A percentile compares a stretch with the other conserved stretches of the same genome.
Evolutionary conservation across 2,888 invertebrate genomes (phyloP).

Genomic region (Athalia cordata): DNA sequence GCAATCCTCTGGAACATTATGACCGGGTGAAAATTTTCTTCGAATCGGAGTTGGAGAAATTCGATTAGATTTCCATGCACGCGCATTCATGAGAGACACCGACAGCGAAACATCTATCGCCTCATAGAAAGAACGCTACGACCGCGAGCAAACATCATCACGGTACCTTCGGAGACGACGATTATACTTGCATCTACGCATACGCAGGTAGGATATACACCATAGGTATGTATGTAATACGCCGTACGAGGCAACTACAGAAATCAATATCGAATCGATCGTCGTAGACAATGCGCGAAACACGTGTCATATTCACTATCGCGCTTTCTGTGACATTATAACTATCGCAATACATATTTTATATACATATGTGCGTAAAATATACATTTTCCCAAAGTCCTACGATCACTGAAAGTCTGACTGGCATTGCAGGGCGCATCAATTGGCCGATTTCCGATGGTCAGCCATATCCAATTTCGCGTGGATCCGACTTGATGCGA

Average conservation of each 20-base stretch:
- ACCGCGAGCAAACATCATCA: not conserved
- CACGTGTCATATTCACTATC: not conserved
- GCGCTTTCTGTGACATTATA: not conserved
- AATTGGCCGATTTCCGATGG: too few species aligned
- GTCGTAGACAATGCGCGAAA: not conserved
- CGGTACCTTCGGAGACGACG: not conserved
- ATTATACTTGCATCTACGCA: conserved; percentile 28
- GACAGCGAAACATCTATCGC: too few species aligned
- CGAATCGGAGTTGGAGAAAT: conserved; percentile 14
- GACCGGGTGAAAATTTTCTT: conserved; percentile 37
- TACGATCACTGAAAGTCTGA: too few species aligned
- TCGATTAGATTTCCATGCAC: not conserved
- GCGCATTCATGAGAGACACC: not conserved
- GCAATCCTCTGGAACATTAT: conserved; percentile 78
- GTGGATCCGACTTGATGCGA: too few species aligned
- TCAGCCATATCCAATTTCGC: too few species aligned
- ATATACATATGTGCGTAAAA: too few species aligned
- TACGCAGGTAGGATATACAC: not conserved
- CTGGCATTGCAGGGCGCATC: too few species aligned
- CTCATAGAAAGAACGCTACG: too few species aligned
- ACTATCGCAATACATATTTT: too few species aligned
- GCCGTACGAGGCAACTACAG: not conserved
- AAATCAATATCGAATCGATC: conserved; percentile 32
- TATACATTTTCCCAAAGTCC: too few species aligned
- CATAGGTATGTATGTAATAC: conserved; percentile 9